A percentile compares a stretch with the other conserved stretches of the same genome.
Evolutionary conservation across 2,888 invertebrate genomes (phyloP).

Genomic region (Physocephala rufipes): DNA sequence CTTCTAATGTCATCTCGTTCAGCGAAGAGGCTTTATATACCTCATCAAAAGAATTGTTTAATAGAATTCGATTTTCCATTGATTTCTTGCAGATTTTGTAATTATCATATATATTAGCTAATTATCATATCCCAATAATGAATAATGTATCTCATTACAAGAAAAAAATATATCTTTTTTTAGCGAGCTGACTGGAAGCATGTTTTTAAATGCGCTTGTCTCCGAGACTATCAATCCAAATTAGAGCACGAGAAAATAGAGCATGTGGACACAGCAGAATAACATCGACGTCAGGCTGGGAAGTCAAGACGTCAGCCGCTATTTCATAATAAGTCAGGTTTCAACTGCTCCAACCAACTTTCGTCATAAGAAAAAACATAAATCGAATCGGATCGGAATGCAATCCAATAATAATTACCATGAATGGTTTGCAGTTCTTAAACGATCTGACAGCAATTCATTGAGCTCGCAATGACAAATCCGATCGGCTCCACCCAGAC

Average conservation of each 20-base stretch:
- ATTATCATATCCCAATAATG: too few relatives aligned
- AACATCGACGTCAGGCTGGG: too few relatives aligned
- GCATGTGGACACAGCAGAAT: not conserved
- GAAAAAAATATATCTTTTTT: too few relatives aligned
- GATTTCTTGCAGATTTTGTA: not conserved
- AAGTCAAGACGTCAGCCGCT: too few relatives aligned
- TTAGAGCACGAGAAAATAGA: not conserved
- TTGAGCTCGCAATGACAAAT: not conserved
- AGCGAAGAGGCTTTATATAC: constrained; percentile 54
- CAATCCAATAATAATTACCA: not conserved
- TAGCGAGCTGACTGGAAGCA: too few relatives aligned
- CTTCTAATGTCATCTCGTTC: constrained; percentile 57
- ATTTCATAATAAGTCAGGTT: not conserved
- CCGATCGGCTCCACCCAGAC: not conserved
- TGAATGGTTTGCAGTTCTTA: not conserved
- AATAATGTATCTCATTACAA: too few relatives aligned
- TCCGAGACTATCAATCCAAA: not conserved
- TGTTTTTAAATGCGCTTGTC: too few relatives aligned
- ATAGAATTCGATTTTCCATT: not conserved
- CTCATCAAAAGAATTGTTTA: not conserved
- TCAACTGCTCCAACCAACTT: not conserved
- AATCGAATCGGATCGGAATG: not conserved
- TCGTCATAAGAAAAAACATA: not conserved
- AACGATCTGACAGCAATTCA: not conserved
- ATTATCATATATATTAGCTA: not conserved